These are phyloP conservation scores for Cydia pomonella DNA, from an alignment of 1,140 invertebrate species.

Conservation along the genomic window DNA sequence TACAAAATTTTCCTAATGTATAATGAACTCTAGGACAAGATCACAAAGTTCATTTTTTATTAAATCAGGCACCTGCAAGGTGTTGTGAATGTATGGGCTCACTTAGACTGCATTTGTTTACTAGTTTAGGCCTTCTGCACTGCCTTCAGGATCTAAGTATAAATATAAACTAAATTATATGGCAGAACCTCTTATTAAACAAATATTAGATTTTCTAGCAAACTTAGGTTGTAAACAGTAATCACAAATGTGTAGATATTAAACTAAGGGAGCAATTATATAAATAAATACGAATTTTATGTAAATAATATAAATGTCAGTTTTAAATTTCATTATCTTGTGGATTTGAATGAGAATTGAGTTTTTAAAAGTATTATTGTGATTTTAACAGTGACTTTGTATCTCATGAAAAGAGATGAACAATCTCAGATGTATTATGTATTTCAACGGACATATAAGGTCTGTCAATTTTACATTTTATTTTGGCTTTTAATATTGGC, in stretches of 20 bases:
- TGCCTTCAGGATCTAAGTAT: constrained; percentile 22
- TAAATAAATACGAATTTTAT: constrained; percentile 59
- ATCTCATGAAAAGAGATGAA: neutral
- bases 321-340: neutral
- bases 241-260: constrained; percentile 63
- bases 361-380: constrained; percentile 36
- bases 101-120: constrained; percentile 26
- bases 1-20: neutral
- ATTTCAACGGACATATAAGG: neutral
- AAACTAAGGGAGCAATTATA: constrained; percentile 75
- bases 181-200: neutral
- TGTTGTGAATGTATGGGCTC: constrained; percentile 6
- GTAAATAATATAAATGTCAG: constrained; percentile 49
- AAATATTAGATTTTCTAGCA: constrained; percentile 32
- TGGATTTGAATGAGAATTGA: constrained; percentile 54
- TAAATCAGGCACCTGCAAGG: constrained; percentile 5
- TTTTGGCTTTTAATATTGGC: neutral
- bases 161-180: constrained; percentile 29
- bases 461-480: neutral
- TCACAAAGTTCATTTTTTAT: constrained; percentile 4
- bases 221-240: constrained; percentile 23
- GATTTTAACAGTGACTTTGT: neutral
- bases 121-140: constrained; percentile 27
- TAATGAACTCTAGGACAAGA: neutral
- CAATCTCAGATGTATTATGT: neutral